These are phyloP conservation scores for Selenia dentaria DNA, from an alignment of 2,888 invertebrate species.

Conservation along the genomic window DNA sequence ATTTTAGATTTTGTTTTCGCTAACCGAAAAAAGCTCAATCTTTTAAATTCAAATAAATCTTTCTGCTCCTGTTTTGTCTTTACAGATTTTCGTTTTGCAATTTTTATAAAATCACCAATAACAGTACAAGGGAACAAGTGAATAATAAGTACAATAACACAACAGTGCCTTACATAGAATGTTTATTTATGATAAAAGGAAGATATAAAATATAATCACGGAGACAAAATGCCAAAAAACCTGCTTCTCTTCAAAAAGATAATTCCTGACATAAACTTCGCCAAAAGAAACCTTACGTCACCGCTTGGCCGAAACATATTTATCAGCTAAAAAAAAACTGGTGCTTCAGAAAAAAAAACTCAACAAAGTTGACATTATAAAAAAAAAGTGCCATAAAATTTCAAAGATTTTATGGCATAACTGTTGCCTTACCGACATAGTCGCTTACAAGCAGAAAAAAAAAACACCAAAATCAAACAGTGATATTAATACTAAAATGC, in stretches of 20 bases:
- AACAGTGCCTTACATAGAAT: conserved; percentile 77
- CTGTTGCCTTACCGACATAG: conserved; percentile 79
- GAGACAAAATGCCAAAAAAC: conserved; percentile 83
- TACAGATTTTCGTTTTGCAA: conserved; percentile 67
- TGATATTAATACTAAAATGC: conserved; percentile 73
- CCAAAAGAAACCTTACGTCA: conserved; percentile 77
- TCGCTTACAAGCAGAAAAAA: conserved; percentile 50
- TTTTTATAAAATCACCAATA: conserved; percentile 43
- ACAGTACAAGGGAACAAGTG: conserved; percentile 71
- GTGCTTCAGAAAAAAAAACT: conserved; percentile 46
- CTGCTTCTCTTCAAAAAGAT: conserved; percentile 78
- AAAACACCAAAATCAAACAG: conserved; percentile 50
- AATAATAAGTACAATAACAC: conserved; percentile 40
- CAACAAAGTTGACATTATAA: conserved; percentile 68
- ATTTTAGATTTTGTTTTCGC: conserved; percentile 30
- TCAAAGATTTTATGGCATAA: conserved; percentile 61
- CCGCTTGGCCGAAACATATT: conserved; percentile 72
- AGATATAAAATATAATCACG: conserved; percentile 61
- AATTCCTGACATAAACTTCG: conserved; percentile 78
- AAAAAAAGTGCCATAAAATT: conserved; percentile 66
- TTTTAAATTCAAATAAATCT: conserved; percentile 57
- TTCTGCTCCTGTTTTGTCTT: conserved; percentile 71
- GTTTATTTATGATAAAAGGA: conserved; percentile 61
- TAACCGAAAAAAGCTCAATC: conserved; percentile 19
- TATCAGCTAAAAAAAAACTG: conserved; percentile 68